Evolutionary conservation across 2,888 invertebrate genomes (phyloP).

Genomic region (Chymomyza caudatula): DNA sequence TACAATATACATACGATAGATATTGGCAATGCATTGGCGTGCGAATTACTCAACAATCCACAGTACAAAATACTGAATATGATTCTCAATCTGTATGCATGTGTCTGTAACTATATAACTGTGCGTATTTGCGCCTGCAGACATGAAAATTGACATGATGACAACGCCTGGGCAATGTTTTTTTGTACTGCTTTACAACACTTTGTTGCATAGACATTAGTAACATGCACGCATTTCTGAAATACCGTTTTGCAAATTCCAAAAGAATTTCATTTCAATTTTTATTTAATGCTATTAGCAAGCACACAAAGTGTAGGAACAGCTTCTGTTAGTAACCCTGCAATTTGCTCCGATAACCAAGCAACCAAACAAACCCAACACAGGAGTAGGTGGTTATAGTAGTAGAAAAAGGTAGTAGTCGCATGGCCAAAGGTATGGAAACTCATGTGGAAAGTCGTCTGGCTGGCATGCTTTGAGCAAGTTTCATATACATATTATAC

Average conservation of each 20-base stretch:
- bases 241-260: background rate
- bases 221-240: background rate
- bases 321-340: background rate
- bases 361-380: background rate
- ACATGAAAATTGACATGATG: background rate
- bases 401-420: background rate
- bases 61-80: conserved; percentile 30
- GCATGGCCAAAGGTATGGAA: background rate
- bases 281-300: conserved; percentile 54
- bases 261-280: conserved; percentile 14
- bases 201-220: background rate
- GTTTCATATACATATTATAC: background rate
- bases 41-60: conserved; percentile 44
- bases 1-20: conserved; percentile 7
- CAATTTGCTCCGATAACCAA: background rate
- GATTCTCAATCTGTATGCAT: conserved; percentile 31
- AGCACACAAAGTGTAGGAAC: conserved; percentile 1
- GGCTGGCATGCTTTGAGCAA: background rate
- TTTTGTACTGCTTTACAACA: background rate
- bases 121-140: background rate
- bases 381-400: background rate
- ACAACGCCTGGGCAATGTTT: background rate
- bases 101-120: background rate
- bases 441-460: background rate
- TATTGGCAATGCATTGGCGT: conserved; percentile 26